These are phyloP conservation scores for Dryobota labecula DNA, from an alignment of 2,888 invertebrate species.

Conservation along the genomic window DNA sequence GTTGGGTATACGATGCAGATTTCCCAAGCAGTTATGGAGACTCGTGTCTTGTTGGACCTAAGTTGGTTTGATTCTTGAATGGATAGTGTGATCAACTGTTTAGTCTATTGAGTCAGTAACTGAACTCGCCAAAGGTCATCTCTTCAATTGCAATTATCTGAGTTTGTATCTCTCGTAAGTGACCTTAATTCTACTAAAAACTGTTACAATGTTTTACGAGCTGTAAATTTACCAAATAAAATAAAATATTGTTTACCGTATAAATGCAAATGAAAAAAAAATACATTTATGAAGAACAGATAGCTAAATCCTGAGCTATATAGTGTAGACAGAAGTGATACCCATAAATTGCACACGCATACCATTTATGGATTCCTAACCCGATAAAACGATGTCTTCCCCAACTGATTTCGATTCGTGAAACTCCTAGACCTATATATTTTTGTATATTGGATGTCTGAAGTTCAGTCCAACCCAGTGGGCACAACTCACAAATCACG, in stretches of 20 bases:
- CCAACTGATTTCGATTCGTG: constrained; percentile 17
- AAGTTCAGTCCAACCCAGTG: constrained; percentile 49
- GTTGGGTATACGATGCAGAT: constrained; percentile 31
- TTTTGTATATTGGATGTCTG: constrained; percentile 16
- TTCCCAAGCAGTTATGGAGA: constrained; percentile 51
- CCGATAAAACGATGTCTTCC: background rate
- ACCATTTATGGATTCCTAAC: background rate
- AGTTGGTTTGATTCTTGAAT: constrained; percentile 1
- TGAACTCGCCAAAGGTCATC: background rate
- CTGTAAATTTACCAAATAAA: no score
- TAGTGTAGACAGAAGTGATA: background rate
- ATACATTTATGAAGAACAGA: background rate
- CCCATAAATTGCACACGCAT: no score
- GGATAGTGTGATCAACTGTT: constrained; percentile 5
- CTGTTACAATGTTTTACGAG: no score
- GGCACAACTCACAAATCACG: constrained; percentile 75
- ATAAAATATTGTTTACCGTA: no score
- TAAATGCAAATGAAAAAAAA: no score
- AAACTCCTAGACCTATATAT: constrained; percentile 14
- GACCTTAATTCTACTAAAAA: no score
- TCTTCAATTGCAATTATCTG: background rate
- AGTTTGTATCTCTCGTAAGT: background rate
- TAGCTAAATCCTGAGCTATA: background rate
- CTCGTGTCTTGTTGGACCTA: constrained; percentile 13
- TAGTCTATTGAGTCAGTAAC: background rate